Conservation (phyloP, 2,797 vertebrate genomes). For the Silurus aristotelis region DNA sequence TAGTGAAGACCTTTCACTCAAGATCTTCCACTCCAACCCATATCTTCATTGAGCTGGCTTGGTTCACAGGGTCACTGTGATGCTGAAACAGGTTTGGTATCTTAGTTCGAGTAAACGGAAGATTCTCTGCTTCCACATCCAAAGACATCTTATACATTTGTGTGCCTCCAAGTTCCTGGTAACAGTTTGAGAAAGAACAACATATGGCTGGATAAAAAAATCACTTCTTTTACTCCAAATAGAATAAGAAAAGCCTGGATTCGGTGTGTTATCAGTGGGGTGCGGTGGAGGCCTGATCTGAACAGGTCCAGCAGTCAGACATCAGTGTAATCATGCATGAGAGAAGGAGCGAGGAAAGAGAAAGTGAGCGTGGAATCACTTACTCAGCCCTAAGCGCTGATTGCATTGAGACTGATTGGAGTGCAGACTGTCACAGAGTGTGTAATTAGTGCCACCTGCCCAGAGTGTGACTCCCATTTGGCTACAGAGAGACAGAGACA, state of each 20-base stretch:
- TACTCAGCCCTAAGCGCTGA: slow-evolving; percentile 38
- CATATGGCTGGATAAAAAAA: not conserved
- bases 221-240: no score
- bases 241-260: not conserved
- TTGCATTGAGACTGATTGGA: slow-evolving; percentile 54
- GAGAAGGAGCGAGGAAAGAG: slow-evolving; percentile 14
- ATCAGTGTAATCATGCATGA: slow-evolving; percentile 26
- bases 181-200: no score
- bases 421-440: slow-evolving; percentile 38
- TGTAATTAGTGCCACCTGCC: slow-evolving; percentile 61
- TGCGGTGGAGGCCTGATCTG: not conserved
- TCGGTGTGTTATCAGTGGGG: not conserved
- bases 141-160: no score
- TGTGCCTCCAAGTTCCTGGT: no score
- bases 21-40: no score
- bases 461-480: slow-evolving; percentile 57
- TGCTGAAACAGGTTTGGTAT: no score
- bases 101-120: no score
- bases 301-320: slow-evolving; percentile 23
- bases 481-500: slow-evolving; percentile 11
- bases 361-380: slow-evolving; percentile 32
- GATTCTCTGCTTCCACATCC: no score
- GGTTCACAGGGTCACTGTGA: no score
- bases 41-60: no score
- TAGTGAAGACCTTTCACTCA: no score